phyloP scores from a whole-genome alignment of 2,797 vertebrate species.

The Cuniculus paca region DNA sequence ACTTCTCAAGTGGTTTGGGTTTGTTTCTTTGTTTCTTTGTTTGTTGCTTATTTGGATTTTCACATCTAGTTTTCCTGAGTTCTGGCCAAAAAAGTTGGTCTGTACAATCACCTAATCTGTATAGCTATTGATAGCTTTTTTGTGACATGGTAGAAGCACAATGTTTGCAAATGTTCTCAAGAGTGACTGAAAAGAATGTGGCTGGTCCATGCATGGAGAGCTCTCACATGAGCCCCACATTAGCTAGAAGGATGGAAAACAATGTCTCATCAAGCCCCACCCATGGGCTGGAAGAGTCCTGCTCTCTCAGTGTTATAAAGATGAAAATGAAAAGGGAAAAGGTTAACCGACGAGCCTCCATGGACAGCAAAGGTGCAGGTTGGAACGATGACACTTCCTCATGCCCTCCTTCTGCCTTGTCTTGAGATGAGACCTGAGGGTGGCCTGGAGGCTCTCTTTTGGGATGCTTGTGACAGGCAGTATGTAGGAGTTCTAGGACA shows the following conservation, averaged over 20 bases:
- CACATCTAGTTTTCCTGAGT: constrained; percentile 2
- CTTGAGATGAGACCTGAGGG: background rate
- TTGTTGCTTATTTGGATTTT: background rate
- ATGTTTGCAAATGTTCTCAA: background rate
- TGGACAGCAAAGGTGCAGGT: background rate
- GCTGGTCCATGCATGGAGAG: background rate
- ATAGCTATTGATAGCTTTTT: background rate
- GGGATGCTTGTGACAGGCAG: background rate
- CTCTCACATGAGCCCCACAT: background rate
- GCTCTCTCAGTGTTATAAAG: background rate
- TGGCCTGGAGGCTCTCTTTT: background rate
- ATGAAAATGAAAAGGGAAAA: background rate
- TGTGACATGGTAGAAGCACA: background rate
- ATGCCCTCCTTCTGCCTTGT: rapidly evolving
- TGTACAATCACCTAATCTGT: background rate
- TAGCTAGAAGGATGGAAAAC: background rate
- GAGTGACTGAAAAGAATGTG: background rate
- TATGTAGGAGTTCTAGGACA: background rate
- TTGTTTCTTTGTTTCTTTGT: background rate
- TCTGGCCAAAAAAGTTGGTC: background rate
- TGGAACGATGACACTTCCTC: too few species aligned
- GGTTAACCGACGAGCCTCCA: too few species aligned
- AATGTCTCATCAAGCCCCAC: background rate
- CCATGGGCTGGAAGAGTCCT: rapidly evolving
- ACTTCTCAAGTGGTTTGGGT: background rate